These are phyloP conservation scores for Alviniconcha marisindica DNA, from an alignment of 1,140 invertebrate genomes.

Conservation along the genomic window DNA sequence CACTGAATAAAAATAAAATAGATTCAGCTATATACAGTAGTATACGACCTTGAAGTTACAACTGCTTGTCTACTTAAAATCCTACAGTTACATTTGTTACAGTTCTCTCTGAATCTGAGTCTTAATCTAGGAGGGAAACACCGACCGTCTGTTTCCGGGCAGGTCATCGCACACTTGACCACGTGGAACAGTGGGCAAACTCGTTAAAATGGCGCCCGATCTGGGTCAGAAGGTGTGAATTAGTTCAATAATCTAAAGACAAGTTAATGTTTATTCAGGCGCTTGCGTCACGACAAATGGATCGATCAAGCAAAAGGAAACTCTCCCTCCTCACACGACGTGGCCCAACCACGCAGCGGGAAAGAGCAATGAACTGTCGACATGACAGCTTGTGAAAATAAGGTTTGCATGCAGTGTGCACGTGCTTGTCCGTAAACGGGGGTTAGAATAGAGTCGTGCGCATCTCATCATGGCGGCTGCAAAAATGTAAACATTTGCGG, in stretches of 20 bases:
- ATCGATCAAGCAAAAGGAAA: neutral
- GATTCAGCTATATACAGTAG: no score
- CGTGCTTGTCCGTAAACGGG: constrained; percentile 15
- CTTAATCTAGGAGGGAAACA: no score
- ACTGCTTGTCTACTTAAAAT: no score
- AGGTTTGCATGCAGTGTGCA: constrained; percentile 12
- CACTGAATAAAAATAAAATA: no score
- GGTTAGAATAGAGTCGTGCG: neutral
- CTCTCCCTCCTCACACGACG: neutral
- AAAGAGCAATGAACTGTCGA: neutral
- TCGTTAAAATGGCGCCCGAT: neutral
- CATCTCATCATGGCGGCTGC: neutral
- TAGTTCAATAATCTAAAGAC: neutral
- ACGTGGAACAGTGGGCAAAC: no score
- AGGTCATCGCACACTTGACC: no score
- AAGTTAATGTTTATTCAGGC: neutral
- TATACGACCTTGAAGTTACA: no score
- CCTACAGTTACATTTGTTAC: no score
- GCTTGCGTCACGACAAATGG: neutral
- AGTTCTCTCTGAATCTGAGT: no score
- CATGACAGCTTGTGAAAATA: constrained; percentile 16
- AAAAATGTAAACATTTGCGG: constrained; percentile 2
- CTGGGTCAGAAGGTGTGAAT: neutral
- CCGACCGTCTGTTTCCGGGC: no score
- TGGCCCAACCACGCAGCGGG: neutral